Evolutionary conservation across 2,113 vertebrate species (phyloP).

Genomic region (Dinomys branickii): DNA sequence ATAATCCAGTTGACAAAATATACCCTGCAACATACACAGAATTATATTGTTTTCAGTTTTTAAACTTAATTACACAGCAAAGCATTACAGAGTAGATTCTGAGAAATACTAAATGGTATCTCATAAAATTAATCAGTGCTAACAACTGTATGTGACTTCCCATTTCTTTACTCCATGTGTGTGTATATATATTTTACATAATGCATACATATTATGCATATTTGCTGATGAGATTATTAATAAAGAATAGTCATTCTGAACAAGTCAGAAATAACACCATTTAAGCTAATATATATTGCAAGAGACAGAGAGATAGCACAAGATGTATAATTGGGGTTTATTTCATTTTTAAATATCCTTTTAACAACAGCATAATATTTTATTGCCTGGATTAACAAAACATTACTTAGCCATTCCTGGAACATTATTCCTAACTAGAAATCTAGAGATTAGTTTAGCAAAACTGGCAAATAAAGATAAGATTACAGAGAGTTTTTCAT

Average conservation of each 20-base stretch:
- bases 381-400: neutral
- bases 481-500: neutral
- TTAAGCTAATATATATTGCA: too few relatives aligned
- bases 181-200: neutral
- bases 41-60: neutral
- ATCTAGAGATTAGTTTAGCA: neutral
- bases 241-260: too few relatives aligned
- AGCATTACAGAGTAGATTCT: neutral
- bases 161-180: neutral
- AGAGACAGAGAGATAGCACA: neutral
- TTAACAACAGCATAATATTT: neutral
- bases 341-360: neutral
- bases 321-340: neutral
- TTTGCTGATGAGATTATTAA: too few relatives aligned
- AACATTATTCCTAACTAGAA: neutral
- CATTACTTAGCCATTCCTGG: neutral
- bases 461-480: neutral
- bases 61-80: neutral
- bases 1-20: neutral
- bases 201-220: too few relatives aligned
- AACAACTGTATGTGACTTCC: neutral
- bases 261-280: too few relatives aligned
- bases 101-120: neutral
- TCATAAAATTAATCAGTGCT: neutral
- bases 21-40: neutral